phyloP scores from a whole-genome alignment of 53 echinoderm and acorn worm genomes.

The Antedon mediterranea region DNA sequence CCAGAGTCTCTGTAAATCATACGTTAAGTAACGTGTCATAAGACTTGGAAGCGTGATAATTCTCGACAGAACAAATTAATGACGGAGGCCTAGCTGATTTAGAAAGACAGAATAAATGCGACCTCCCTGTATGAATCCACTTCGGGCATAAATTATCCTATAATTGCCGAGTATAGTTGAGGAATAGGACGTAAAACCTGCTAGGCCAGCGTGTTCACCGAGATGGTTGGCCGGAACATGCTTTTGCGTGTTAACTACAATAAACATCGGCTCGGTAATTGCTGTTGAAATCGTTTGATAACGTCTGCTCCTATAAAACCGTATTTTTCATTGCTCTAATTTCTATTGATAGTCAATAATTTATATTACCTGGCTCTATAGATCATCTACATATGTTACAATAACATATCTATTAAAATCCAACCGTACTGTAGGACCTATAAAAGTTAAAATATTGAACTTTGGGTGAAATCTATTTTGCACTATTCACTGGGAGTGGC shows the following conservation, averaged over 20 bases:
- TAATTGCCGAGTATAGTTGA: background rate
- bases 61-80: background rate
- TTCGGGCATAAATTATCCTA: background rate
- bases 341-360: background rate
- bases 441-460: no score
- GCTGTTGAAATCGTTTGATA: background rate
- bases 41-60: background rate
- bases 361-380: background rate
- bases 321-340: background rate
- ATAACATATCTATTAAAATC: background rate
- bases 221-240: background rate
- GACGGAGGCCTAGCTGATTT: background rate
- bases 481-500: no score
- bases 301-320: background rate
- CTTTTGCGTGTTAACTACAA: background rate
- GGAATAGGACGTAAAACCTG: background rate
- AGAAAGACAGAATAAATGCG: background rate
- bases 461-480: no score
- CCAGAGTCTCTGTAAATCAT: background rate
- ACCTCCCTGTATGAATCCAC: background rate
- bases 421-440: no score
- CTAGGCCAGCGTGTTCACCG: background rate
- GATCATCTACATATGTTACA: background rate
- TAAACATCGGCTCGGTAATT: background rate
- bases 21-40: background rate